Conservation (phyloP, 2,797 vertebrate genomes). For the Uromys caudimaculatus region DNA sequence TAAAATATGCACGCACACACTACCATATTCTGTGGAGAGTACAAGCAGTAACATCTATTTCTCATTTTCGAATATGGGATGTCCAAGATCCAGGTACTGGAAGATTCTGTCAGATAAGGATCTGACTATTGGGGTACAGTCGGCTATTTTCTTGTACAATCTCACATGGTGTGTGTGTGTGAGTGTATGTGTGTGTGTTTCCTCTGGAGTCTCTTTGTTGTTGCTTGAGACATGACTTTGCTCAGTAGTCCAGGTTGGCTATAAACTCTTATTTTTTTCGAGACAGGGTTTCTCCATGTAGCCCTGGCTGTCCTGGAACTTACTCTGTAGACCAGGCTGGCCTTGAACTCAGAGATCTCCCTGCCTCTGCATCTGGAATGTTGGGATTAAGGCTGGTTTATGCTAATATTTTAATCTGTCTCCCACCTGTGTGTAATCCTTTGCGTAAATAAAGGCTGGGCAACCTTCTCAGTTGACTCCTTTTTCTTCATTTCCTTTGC, state of each 20-base stretch:
- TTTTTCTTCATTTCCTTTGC: neutral
- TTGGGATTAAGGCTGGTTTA: neutral
- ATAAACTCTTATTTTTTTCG: neutral
- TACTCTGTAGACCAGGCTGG: neutral
- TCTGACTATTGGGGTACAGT: neutral
- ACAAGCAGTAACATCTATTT: neutral
- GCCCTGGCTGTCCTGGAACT: neutral
- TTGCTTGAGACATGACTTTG: neutral
- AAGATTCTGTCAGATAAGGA: neutral
- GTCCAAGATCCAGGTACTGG: neutral
- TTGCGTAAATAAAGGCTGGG: neutral
- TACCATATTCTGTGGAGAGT: no score
- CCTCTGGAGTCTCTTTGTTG: neutral
- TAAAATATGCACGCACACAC: neutral
- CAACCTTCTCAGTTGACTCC: neutral
- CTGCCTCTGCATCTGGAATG: neutral
- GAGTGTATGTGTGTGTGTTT: neutral
- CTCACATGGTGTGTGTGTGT: neutral
- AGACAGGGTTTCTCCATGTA: neutral
- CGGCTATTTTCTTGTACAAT: neutral
- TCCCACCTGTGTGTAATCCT: neutral
- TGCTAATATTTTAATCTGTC: neutral
- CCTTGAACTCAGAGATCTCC: neutral
- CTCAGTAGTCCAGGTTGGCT: neutral
- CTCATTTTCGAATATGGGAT: neutral